Evolutionary conservation across 2,797 vertebrate genomes (phyloP).

Genomic region (Paguma larvata): DNA sequence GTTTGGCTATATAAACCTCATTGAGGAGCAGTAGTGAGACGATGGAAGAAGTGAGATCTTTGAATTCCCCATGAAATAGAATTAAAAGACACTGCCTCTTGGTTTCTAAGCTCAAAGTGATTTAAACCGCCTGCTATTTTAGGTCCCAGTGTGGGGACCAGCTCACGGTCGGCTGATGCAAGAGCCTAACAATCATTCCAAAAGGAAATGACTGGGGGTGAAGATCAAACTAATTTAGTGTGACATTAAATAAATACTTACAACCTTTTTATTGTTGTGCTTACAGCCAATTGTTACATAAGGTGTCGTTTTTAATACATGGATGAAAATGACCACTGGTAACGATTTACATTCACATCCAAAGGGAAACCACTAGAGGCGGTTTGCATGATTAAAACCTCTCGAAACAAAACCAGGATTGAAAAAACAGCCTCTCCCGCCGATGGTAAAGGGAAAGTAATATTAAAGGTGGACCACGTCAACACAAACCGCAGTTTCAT

Average conservation of each 20-base stretch:
- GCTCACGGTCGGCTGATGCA: conserved; percentile 24
- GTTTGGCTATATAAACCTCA: conserved; percentile 60
- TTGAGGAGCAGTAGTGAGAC: not conserved
- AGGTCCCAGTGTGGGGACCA: not conserved
- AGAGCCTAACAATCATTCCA: conserved; percentile 37
- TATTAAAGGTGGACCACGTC: not conserved
- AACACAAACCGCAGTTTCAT: not conserved
- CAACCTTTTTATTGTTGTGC: conserved; percentile 51
- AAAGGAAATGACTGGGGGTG: conserved; percentile 60
- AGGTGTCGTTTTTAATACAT: conserved; percentile 65
- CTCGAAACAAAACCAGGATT: conserved; percentile 50
- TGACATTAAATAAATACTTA: conserved; percentile 70
- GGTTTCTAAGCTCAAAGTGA: conserved; percentile 48
- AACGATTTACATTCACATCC: conserved; percentile 41
- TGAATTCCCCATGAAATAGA: conserved; percentile 15
- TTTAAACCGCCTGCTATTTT: conserved; percentile 53
- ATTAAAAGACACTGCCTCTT: conserved; percentile 53
- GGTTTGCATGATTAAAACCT: conserved; percentile 29
- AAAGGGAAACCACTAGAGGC: conserved; percentile 57
- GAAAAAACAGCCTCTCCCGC: not conserved
- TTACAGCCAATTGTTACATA: conserved; percentile 68
- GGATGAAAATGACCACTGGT: conserved; percentile 35
- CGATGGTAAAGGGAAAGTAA: not conserved
- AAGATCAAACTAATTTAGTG: conserved; percentile 63
- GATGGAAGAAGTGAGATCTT: conserved; percentile 3